These are phyloP conservation scores for Agonopterix arenella DNA, from an alignment of 2,888 invertebrate genomes.

Conservation along the genomic window DNA sequence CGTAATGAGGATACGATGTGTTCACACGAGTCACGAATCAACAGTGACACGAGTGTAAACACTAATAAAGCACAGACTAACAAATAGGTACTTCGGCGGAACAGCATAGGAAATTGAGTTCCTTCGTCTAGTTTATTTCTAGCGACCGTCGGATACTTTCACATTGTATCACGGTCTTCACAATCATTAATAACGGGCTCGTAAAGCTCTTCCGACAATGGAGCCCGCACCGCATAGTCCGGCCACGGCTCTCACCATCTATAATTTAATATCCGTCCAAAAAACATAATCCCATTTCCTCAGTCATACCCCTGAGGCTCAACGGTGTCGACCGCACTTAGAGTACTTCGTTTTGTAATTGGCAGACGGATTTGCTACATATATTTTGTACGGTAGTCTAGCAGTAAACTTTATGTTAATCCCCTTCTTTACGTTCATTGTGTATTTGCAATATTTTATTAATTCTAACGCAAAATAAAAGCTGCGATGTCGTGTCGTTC, in stretches of 20 bases:
- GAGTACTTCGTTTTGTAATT: slow-evolving; percentile 17
- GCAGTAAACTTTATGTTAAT: too few species aligned
- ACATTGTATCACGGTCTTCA: slow-evolving; percentile 17
- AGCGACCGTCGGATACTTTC: slow-evolving; percentile 5
- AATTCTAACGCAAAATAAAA: too few species aligned
- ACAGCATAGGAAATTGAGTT: slow-evolving; percentile 1
- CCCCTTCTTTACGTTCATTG: too few species aligned
- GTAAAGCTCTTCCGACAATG: slow-evolving; percentile 38
- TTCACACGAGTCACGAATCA: too few species aligned
- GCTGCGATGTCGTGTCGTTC: too few species aligned
- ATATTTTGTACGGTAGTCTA: too few species aligned
- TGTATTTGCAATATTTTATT: too few species aligned
- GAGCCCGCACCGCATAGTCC: slow-evolving; percentile 56
- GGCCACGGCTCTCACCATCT: slow-evolving; percentile 44
- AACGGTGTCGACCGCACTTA: slow-evolving; percentile 27
- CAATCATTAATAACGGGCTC: slow-evolving; percentile 19
- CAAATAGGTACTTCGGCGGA: too few species aligned
- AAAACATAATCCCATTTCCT: slow-evolving; percentile 50
- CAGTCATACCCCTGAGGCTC: slow-evolving; percentile 28
- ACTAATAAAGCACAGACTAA: too few species aligned
- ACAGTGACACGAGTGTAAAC: too few species aligned
- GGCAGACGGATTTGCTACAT: neutral
- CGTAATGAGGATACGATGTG: too few species aligned
- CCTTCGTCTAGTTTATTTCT: neutral
- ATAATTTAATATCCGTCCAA: slow-evolving; percentile 75